Evolutionary conservation across 2,888 invertebrate genomes (phyloP).

Genomic region (Netelia fuscicornis): DNA sequence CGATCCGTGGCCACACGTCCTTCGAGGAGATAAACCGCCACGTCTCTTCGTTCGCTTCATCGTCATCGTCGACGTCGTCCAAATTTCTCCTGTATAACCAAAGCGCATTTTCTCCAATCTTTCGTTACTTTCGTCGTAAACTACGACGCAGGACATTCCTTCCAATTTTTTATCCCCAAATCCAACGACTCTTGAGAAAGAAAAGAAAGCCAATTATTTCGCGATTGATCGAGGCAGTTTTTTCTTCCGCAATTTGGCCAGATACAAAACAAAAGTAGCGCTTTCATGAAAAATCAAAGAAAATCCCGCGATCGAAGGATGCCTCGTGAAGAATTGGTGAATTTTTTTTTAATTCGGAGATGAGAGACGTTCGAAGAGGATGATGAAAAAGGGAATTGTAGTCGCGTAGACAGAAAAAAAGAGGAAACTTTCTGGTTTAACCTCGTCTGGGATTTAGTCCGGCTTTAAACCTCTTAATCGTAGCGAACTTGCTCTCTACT

Average conservation of each 20-base stretch:
- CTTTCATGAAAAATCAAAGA: neutral
- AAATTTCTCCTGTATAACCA: constrained; percentile 3
- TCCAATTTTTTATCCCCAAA: neutral
- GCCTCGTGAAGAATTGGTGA: constrained; percentile 3
- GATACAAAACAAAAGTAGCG: neutral
- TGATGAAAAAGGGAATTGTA: neutral
- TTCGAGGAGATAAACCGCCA: constrained; percentile 47
- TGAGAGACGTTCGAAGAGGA: neutral
- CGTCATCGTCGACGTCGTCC: constrained; percentile 23
- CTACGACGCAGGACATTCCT: neutral
- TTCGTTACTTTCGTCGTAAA: neutral
- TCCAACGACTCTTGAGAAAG: neutral
- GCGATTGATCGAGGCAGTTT: neutral
- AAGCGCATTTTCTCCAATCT: neutral
- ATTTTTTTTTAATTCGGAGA: neutral
- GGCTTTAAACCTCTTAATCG: constrained; percentile 9
- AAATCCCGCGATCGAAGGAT: neutral
- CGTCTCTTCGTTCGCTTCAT: constrained; percentile 35
- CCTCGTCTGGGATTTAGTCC: constrained; percentile 15
- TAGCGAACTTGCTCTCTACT: neutral
- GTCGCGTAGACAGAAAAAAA: neutral
- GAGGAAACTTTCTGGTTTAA: neutral
- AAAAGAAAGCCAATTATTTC: neutral
- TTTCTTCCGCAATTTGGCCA: neutral
- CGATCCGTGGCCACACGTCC: constrained; percentile 82